phyloP scores from a whole-genome alignment of 2,888 invertebrate species.

The Nomada ferruginata region DNA sequence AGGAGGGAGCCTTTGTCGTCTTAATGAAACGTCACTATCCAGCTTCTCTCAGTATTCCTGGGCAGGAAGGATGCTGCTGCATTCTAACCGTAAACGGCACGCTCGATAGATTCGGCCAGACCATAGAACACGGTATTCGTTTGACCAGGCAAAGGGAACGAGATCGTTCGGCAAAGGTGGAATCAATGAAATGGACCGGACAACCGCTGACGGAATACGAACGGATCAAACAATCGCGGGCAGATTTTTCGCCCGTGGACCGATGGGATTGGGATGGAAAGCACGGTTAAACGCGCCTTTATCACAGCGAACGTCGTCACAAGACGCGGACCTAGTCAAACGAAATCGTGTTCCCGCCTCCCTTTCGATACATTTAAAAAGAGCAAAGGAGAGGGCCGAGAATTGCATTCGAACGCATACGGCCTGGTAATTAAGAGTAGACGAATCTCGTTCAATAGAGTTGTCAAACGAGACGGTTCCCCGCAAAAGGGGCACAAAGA shows the following conservation, averaged over 20 bases:
- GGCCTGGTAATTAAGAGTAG: neutral
- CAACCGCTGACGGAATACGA: slow-evolving; percentile 43
- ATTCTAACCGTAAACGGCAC: slow-evolving; percentile 52
- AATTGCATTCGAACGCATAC: neutral
- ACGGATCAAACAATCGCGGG: slow-evolving; percentile 50
- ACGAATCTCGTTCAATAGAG: neutral
- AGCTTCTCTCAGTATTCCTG: slow-evolving; percentile 51
- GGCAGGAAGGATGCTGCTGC: slow-evolving; percentile 53
- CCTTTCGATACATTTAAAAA: neutral
- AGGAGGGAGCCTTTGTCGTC: slow-evolving; percentile 68
- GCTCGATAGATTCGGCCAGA: slow-evolving; percentile 57
- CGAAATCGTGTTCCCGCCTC: neutral
- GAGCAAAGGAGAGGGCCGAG: too few species aligned
- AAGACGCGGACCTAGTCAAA: neutral
- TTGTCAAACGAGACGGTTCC: neutral
- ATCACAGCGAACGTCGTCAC: slow-evolving; percentile 10
- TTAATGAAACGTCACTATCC: slow-evolving; percentile 74
- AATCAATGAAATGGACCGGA: slow-evolving; percentile 48
- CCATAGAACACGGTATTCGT: slow-evolving; percentile 56
- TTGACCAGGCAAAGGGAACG: slow-evolving; percentile 28
- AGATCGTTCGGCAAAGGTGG: slow-evolving; percentile 20
- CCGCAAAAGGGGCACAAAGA: neutral
- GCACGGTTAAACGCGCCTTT: slow-evolving; percentile 29
- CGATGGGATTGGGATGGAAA: neutral
- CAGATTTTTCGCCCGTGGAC: slow-evolving; percentile 36